These are phyloP conservation scores for Semaprochilodus insignis DNA, from an alignment of 2,797 vertebrate genomes.

Conservation along the genomic window DNA sequence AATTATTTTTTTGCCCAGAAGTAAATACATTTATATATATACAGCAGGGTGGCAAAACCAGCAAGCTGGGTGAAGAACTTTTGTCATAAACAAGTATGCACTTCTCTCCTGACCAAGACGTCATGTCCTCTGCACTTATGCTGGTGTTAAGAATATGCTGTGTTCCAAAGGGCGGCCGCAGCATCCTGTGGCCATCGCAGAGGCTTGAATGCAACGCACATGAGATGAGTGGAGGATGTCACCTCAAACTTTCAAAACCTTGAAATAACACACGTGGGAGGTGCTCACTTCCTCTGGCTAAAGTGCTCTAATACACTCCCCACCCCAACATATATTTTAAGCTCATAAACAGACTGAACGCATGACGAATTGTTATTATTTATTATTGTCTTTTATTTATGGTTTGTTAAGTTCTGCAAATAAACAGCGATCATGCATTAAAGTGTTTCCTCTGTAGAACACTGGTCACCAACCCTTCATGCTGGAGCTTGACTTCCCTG, in stretches of 20 bases:
- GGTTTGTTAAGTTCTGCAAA: no score
- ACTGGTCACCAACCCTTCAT: no score
- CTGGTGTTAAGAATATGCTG: constrained; percentile 39
- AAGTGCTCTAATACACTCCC: constrained; percentile 25
- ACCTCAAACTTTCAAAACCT: constrained; percentile 32
- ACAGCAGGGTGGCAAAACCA: background rate
- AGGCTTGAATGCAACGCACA: background rate
- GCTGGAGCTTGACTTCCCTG: no score
- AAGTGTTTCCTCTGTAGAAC: no score
- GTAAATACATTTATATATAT: no score
- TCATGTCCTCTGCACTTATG: constrained; percentile 34
- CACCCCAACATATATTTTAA: background rate
- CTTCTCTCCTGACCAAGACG: constrained; percentile 42
- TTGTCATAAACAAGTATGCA: background rate
- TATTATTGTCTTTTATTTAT: no score
- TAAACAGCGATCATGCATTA: no score
- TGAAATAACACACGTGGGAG: constrained; percentile 40
- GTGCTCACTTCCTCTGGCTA: constrained; percentile 39
- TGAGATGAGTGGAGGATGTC: constrained; percentile 27
- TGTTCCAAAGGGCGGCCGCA: constrained; percentile 19
- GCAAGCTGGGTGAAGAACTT: background rate
- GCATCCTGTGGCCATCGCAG: constrained; percentile 41
- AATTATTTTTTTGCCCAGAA: no score
- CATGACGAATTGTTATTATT: no score
- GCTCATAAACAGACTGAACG: background rate